A percentile compares a stretch with the other conserved stretches of the same genome.
Conservation (phyloP, 2,888 invertebrate species). For the Cremastinae sp. region DNA sequence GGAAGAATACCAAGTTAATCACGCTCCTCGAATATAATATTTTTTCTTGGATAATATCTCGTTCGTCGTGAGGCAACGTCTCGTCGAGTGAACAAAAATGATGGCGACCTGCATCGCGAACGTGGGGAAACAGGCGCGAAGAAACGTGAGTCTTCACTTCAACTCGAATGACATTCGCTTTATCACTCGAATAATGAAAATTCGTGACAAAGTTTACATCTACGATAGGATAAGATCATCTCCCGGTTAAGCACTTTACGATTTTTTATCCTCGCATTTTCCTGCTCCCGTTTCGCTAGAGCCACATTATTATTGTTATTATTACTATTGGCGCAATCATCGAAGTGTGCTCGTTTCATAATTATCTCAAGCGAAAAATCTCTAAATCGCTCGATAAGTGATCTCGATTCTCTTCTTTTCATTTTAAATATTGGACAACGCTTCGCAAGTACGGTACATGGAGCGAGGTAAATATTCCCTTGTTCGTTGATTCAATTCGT, state of each 20-base stretch:
- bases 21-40: not conserved
- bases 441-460: conserved; percentile 75
- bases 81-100: conserved; percentile 71
- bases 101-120: conserved; percentile 79
- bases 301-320: conserved; percentile 19
- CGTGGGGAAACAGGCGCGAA: conserved; percentile 77
- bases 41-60: conserved; percentile 6
- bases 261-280: conserved; percentile 40
- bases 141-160: conserved; percentile 80
- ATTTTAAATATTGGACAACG: conserved; percentile 67
- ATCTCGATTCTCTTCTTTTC: conserved; percentile 41
- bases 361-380: not conserved
- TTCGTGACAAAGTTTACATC: conserved; percentile 5
- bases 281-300: conserved; percentile 53
- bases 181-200: conserved; percentile 55
- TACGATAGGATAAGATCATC: conserved; percentile 68
- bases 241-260: conserved; percentile 65
- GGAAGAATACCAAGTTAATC: too few species aligned
- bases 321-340: not conserved
- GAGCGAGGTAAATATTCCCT: conserved; percentile 77
- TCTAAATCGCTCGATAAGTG: conserved; percentile 12
- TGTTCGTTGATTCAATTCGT: too few species aligned
- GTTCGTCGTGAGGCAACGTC: conserved; percentile 25
- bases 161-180: conserved; percentile 36
- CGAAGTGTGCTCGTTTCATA: too few species aligned